These are phyloP conservation scores for Puntigrus tetrazona DNA, from an alignment of 2,113 vertebrate genomes.

Conservation along the genomic window DNA sequence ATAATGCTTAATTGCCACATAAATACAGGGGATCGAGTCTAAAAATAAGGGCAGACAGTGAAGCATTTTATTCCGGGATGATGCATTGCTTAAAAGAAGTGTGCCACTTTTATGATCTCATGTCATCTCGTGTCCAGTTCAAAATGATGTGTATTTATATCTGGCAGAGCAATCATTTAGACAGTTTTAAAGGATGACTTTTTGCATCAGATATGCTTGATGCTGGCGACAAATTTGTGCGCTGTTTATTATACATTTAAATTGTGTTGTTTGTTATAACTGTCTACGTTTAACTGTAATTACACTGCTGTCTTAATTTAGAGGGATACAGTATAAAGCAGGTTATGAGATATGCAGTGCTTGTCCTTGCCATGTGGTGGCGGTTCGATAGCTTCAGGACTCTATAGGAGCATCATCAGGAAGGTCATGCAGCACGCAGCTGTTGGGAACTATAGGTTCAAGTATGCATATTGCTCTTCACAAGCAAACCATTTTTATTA, in stretches of 20 bases:
- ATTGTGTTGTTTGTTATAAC: neutral
- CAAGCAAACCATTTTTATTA: neutral
- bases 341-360: conserved; percentile 36
- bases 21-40: conserved; percentile 8
- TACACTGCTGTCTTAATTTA: neutral
- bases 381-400: conserved; percentile 38
- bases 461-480: neutral
- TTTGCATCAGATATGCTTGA: neutral
- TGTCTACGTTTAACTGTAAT: neutral
- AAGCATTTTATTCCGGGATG: neutral
- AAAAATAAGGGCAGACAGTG: conserved; percentile 15
- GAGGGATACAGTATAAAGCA: neutral
- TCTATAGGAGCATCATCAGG: neutral
- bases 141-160: neutral
- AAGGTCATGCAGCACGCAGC: conserved; percentile 27
- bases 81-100: conserved; percentile 11
- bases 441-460: neutral
- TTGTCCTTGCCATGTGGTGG: conserved; percentile 54
- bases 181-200: neutral
- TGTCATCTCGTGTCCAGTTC: neutral
- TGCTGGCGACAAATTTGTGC: neutral
- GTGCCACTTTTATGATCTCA: conserved; percentile 12
- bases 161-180: neutral
- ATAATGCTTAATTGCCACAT: conserved; percentile 24
- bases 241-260: neutral